Base-by-base conservation (phyloP, 92 coral and sea anemone genomes). In the Epizoanthus rinbou region DNA sequence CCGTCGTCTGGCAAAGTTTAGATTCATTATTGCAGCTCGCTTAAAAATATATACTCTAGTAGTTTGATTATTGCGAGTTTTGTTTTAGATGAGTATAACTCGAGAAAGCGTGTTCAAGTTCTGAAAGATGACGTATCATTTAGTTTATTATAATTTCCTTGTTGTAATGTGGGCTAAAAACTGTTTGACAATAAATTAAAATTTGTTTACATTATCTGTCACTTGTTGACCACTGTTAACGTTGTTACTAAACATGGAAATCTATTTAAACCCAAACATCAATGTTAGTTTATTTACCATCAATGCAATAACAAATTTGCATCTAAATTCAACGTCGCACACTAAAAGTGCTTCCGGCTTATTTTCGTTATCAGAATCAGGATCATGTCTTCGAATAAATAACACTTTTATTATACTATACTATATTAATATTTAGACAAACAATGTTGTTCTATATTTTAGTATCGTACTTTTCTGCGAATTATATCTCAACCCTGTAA, bases 181-280 rank as follows among this genome's bases (percentile, higher is more conserved):
- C 54, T 11, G 3, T 18, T 60, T 15, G 63, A 56, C 22, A 28
- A 56, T 67, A 13, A 9, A 9, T 67, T 11, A 78, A 37, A 19
- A 5, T 23, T 8, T 57, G 68, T 75, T 78, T 41, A 60, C 39
- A 41, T 60, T 60, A 67, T 33, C 73, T 3, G n/a, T 50, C 73
- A 67, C 47, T 33, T 41, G 56, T n/a, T 10, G 52, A 35, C 17
- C 25, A 41, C 19, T 45, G 10, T 52, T 6, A n/a, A 50, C 47
- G 28, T 10, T 22, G 79, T 66, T 60, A 15, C 82, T 78, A 63
- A 78, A 78, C 82, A 78, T 39, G 82, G 70, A 78, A 37, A 78
- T 78, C 41, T 69, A 50, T 63, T 69, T 17, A 11, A 62, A 78
- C 18, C 14, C 21, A 21, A 78, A 78, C 50, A 63, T 5, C 16